Evolutionary conservation across 2,888 invertebrate genomes (phyloP).

Genomic region (Dasypolia templi): DNA sequence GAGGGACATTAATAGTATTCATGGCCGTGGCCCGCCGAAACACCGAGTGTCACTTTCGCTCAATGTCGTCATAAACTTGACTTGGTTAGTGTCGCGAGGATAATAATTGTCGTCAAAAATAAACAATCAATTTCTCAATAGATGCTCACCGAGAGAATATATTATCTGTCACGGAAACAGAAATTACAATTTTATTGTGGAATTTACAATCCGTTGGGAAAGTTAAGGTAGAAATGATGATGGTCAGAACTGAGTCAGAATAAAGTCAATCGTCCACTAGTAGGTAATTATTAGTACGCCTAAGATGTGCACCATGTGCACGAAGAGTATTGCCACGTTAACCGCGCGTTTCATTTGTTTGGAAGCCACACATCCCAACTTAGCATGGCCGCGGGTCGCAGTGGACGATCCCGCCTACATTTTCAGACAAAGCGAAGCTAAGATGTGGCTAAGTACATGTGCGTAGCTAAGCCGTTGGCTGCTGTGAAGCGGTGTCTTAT

Average conservation of each 20-base stretch:
- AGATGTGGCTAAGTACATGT: neutral
- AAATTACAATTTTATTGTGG: slow-evolving; percentile 19
- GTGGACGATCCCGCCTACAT: neutral
- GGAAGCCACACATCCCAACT: neutral
- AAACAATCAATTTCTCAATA: slow-evolving; percentile 62
- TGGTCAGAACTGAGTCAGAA: neutral
- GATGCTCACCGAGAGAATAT: slow-evolving; percentile 47
- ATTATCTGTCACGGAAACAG: slow-evolving; percentile 21
- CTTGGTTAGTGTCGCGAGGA: slow-evolving; percentile 65
- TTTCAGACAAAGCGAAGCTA: neutral
- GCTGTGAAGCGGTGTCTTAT: neutral
- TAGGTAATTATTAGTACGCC: too few relatives aligned
- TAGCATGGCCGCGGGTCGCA: neutral
- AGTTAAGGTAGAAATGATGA: slow-evolving; percentile 11
- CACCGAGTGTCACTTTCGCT: slow-evolving; percentile 85
- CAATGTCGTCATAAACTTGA: slow-evolving; percentile 76
- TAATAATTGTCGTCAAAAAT: slow-evolving; percentile 58
- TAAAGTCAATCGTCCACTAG: neutral
- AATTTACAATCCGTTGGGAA: slow-evolving; percentile 40
- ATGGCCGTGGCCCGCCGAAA: slow-evolving; percentile 78
- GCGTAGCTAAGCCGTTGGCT: neutral
- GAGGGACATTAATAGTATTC: slow-evolving; percentile 82
- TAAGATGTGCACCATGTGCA: too few relatives aligned
- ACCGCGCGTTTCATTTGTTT: neutral
- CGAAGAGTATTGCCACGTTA: neutral